A percentile compares a stretch with the other conserved stretches of the same genome.
phyloP scores from a whole-genome alignment of 2,797 vertebrate genomes.

The Anas flavirostris region DNA sequence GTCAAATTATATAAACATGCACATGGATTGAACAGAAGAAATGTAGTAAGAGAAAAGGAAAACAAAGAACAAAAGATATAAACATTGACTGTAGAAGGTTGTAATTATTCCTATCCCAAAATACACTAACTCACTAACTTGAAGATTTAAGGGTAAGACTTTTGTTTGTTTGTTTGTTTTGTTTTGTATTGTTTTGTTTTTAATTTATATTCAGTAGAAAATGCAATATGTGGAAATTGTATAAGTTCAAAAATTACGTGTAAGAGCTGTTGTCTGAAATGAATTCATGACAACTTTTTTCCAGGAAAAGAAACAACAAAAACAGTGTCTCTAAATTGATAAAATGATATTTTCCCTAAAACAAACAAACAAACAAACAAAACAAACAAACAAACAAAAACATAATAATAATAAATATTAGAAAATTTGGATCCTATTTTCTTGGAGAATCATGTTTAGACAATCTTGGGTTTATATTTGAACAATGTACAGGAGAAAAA shows the following conservation, averaged over 20 bases:
- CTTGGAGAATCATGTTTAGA: background rate
- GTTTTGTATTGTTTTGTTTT: background rate
- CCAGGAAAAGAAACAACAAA: background rate
- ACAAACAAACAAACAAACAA: background rate
- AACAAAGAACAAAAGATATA: background rate
- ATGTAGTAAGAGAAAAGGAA: background rate
- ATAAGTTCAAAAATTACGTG: background rate
- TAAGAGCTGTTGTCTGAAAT: background rate
- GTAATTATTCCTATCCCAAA: background rate
- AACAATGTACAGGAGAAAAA: background rate
- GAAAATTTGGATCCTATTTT: background rate
- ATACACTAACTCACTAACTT: background rate
- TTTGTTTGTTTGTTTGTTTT: background rate
- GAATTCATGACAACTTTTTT: background rate
- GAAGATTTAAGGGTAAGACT: background rate
- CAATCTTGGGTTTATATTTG: background rate
- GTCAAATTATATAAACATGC: background rate
- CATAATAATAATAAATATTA: no score
- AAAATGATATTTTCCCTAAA: background rate
- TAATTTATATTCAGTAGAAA: background rate
- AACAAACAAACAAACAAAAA: no score
- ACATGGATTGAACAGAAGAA: background rate
- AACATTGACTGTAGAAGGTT: background rate
- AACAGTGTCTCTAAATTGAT: background rate
- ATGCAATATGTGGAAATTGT: background rate